Evolutionary conservation across 2,888 invertebrate species (phyloP).

Genomic region (Colostygia pectinataria): DNA sequence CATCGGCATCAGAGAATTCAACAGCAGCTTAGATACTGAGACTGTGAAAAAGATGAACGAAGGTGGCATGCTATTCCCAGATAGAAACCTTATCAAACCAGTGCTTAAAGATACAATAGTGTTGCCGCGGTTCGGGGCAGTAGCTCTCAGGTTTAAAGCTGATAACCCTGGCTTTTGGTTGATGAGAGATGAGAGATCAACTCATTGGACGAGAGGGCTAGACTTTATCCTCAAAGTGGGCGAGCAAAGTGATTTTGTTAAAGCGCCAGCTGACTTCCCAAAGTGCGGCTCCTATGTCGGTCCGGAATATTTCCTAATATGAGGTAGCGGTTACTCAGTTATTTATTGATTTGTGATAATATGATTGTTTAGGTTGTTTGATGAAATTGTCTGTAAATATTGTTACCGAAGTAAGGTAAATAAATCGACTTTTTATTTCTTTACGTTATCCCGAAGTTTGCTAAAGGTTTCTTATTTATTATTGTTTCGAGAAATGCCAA

Average conservation of each 20-base stretch:
- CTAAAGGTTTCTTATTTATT: neutral
- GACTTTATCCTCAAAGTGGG: slow-evolving; percentile 90
- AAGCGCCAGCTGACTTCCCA: slow-evolving; percentile 88
- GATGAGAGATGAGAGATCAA: slow-evolving; percentile 88
- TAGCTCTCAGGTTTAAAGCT: slow-evolving; percentile 88
- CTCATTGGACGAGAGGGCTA: slow-evolving; percentile 89
- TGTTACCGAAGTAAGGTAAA: slow-evolving; percentile 11
- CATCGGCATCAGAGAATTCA: slow-evolving; percentile 82
- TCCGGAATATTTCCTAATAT: slow-evolving; percentile 88
- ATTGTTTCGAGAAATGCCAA: neutral
- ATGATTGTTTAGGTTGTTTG: slow-evolving; percentile 35
- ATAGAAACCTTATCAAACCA: slow-evolving; percentile 83
- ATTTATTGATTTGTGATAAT: slow-evolving; percentile 59
- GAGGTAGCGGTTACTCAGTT: slow-evolving; percentile 46
- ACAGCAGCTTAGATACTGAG: slow-evolving; percentile 74
- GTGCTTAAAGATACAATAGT: slow-evolving; percentile 88
- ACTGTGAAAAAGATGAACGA: slow-evolving; percentile 83
- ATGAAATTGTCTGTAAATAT: slow-evolving; percentile 30
- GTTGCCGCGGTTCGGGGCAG: slow-evolving; percentile 87
- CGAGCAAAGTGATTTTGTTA: slow-evolving; percentile 84
- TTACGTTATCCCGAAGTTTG: neutral
- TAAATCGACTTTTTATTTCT: slow-evolving; percentile 7
- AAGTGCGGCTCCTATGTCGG: slow-evolving; percentile 90
- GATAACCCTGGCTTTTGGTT: slow-evolving; percentile 93
- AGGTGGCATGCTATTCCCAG: slow-evolving; percentile 76